Conservation (phyloP, 2,888 invertebrate genomes). For the Flexamia atlantica region DNA sequence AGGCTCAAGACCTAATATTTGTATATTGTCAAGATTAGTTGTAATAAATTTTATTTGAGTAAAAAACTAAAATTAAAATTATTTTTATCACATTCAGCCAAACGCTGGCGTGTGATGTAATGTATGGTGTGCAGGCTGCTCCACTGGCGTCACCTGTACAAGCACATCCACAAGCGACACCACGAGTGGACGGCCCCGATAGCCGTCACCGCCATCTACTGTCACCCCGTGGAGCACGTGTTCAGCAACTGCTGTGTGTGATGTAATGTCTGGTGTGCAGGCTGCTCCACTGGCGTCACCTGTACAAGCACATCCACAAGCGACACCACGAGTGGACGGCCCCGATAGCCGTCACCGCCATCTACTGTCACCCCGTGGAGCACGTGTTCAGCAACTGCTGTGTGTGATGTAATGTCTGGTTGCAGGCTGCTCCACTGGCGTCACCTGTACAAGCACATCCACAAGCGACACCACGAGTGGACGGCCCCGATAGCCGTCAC, state of each 20-base stretch:
- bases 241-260: too few relatives aligned
- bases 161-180: slow-evolving; percentile 90
- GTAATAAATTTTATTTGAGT: too few relatives aligned
- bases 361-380: slow-evolving; percentile 89
- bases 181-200: slow-evolving; percentile 94
- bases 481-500: slow-evolving; percentile 91
- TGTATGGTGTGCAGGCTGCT: slow-evolving; percentile 78
- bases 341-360: slow-evolving; percentile 88
- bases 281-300: slow-evolving; percentile 83
- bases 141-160: slow-evolving; percentile 86
- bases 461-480: slow-evolving; percentile 94
- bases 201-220: slow-evolving; percentile 89
- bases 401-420: background rate
- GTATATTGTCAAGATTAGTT: too few relatives aligned
- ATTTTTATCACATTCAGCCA: too few relatives aligned
- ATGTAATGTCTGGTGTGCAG: slow-evolving; percentile 74
- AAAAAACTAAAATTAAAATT: too few relatives aligned
- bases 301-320: slow-evolving; percentile 91
- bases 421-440: slow-evolving; percentile 85
- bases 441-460: slow-evolving; percentile 87
- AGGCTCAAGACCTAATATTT: too few relatives aligned
- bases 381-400: slow-evolving; percentile 89
- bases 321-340: slow-evolving; percentile 94
- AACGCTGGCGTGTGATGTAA: too few relatives aligned
- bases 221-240: slow-evolving; percentile 88